Evolutionary conservation across 2,797 vertebrate species (phyloP).

Genomic region (Poecilia wingei): DNA sequence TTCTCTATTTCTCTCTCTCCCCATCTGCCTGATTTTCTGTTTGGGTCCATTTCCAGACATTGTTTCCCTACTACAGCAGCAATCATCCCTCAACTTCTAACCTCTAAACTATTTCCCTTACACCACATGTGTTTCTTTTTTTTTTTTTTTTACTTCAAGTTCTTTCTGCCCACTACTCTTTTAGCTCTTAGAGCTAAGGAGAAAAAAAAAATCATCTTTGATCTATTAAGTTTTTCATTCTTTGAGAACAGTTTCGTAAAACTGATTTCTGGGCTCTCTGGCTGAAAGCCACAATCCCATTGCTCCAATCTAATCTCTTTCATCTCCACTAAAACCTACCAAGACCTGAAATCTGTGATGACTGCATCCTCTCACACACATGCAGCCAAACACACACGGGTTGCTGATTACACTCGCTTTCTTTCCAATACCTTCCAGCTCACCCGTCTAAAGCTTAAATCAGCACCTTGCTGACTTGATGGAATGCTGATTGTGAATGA

Average conservation of each 20-base stretch:
- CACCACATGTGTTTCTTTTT: constrained; percentile 37
- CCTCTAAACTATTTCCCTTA: constrained; percentile 39
- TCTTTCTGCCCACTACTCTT: constrained; percentile 21
- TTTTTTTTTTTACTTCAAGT: constrained; percentile 20
- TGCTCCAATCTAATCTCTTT: constrained; percentile 63
- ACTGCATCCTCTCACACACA: constrained; percentile 42
- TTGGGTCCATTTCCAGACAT: constrained; percentile 24
- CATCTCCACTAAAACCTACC: constrained; percentile 40
- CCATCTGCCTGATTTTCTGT: constrained; percentile 46
- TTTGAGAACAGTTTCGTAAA: constrained; percentile 53
- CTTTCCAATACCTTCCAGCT: constrained; percentile 32
- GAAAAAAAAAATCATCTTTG: constrained; percentile 31
- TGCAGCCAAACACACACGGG: constrained; percentile 23
- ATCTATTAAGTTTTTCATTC: constrained; percentile 67
- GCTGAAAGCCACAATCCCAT: constrained; percentile 51
- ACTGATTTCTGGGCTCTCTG: constrained; percentile 35
- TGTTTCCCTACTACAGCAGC: constrained; percentile 24
- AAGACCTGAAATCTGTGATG: constrained; percentile 50
- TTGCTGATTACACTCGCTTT: constrained; percentile 35
- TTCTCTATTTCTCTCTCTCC: constrained; percentile 31
- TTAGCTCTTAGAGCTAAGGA: constrained; percentile 31
- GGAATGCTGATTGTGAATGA: constrained; percentile 65
- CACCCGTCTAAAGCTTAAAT: constrained; percentile 52
- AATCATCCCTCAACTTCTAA: constrained; percentile 34
- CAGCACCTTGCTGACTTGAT: constrained; percentile 58